Evolutionary conservation across 2,888 invertebrate species (phyloP).

Genomic region (Slavum lentiscoides): DNA sequence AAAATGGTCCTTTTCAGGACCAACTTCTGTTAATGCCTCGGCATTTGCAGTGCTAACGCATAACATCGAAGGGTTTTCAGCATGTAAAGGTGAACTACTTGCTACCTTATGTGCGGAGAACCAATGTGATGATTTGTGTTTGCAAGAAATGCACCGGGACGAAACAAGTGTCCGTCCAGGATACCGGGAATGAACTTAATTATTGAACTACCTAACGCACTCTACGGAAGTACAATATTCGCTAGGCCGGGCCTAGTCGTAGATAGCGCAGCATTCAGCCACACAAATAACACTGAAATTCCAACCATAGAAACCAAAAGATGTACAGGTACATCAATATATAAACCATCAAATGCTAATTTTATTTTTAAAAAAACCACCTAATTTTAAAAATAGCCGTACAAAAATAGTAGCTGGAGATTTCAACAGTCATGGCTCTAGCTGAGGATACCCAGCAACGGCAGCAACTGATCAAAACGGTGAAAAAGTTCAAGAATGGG

Average conservation of each 20-base stretch:
- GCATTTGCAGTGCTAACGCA: constrained; percentile 7
- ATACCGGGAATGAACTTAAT: constrained; percentile 30
- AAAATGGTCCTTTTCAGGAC: background rate
- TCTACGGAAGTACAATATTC: constrained; percentile 36
- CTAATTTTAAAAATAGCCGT: constrained; percentile 5
- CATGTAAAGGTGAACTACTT: background rate
- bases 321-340: constrained; percentile 36
- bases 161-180: constrained; percentile 32
- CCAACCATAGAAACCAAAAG: constrained; percentile 34
- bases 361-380: constrained; percentile 20
- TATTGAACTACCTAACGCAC: constrained; percentile 25
- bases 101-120: background rate
- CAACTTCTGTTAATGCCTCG: constrained; percentile 14
- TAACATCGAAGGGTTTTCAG: background rate
- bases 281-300: constrained; percentile 31
- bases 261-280: constrained; percentile 13
- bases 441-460: constrained; percentile 36
- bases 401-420: constrained; percentile 30
- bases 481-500: constrained; percentile 48
- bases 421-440: constrained; percentile 38
- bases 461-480: constrained; percentile 28
- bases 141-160: background rate
- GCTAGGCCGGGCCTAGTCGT: constrained; percentile 22
- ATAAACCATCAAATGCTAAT: constrained; percentile 38
- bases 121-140: constrained; percentile 5